A percentile compares a stretch with the other conserved stretches of the same genome.
phyloP scores from a whole-genome alignment of 2,888 invertebrate species.

The Polymixis flavicincta region DNA sequence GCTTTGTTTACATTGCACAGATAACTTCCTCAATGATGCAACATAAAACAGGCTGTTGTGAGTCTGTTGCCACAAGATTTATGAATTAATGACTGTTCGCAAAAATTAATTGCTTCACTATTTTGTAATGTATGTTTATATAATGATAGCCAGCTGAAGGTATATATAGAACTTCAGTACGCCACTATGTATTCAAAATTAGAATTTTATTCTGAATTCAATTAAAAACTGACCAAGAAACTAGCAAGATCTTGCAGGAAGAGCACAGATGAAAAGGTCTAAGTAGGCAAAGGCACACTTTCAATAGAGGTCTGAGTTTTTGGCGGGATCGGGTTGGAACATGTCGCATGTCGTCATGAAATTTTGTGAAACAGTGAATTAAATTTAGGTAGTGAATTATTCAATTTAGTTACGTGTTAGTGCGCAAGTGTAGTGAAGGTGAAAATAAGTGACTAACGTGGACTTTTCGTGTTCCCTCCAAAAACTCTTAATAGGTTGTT shows the following conservation, averaged over 20 bases:
- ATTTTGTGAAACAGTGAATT: no score
- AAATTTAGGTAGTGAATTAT: no score
- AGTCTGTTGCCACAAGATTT: slow-evolving; percentile 24
- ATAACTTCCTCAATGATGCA: slow-evolving; percentile 67
- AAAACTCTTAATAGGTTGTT: no score
- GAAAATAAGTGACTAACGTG: no score
- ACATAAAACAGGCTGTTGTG: slow-evolving; percentile 29
- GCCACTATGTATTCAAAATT: neutral
- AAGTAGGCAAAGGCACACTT: no score
- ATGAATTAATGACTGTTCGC: neutral
- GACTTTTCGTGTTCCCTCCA: no score
- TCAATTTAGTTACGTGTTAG: no score
- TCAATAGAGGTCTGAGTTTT: no score
- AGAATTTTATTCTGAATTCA: neutral
- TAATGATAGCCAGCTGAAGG: neutral
- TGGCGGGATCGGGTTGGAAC: no score
- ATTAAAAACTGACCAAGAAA: neutral
- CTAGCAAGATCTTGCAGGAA: neutral
- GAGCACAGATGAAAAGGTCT: neutral
- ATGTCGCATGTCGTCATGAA: no score
- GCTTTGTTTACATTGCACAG: slow-evolving; percentile 73
- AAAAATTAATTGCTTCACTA: slow-evolving; percentile 11
- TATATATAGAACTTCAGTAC: neutral
- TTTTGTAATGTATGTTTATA: slow-evolving; percentile 1
- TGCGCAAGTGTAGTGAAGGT: no score